Evolutionary conservation across 37 sponge, comb jelly and placozoan species (phyloP).

Genomic region (Dysidea cf. avara): DNA sequence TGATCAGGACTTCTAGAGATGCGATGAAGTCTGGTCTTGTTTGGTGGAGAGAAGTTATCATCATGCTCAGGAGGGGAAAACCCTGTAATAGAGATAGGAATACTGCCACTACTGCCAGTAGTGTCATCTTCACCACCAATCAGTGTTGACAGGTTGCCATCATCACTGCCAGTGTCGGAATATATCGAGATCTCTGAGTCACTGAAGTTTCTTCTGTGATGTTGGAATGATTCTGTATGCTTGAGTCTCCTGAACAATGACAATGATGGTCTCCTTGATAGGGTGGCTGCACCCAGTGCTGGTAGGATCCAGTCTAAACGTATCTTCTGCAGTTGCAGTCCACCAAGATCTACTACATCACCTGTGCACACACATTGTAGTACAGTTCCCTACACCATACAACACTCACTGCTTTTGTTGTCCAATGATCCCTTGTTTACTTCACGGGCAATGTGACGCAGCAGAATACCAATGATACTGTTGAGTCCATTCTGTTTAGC

Average conservation of each 20-base stretch:
- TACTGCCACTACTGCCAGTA: neutral
- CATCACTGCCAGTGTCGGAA: too few relatives aligned
- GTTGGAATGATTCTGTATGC: neutral
- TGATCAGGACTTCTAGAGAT: neutral
- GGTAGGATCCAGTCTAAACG: constrained; percentile 56
- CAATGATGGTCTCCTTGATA: neutral
- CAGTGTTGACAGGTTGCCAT: too few relatives aligned
- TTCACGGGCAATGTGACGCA: constrained; percentile 33
- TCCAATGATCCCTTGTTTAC: neutral
- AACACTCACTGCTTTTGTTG: neutral
- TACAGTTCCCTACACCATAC: neutral
- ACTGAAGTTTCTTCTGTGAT: neutral
- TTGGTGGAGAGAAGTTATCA: neutral
- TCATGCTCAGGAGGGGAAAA: neutral
- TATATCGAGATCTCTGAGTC: too few relatives aligned
- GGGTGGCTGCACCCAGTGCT: constrained; percentile 6
- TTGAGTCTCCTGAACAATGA: neutral
- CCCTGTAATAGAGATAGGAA: neutral
- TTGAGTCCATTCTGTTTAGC: constrained; percentile 25
- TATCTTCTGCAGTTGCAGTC: constrained; percentile 32
- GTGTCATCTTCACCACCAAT: constrained; percentile 15
- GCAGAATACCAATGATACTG: constrained; percentile 47
- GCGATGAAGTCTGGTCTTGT: neutral
- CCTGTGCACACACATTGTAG: neutral
- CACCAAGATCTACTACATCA: constrained; percentile 48